Percentiles rank a stretch among this genome's conserved stretches.
These are phyloP conservation scores for Paradisaea rubra DNA, from an alignment of 2,113 vertebrate species.

Conservation along the genomic window DNA sequence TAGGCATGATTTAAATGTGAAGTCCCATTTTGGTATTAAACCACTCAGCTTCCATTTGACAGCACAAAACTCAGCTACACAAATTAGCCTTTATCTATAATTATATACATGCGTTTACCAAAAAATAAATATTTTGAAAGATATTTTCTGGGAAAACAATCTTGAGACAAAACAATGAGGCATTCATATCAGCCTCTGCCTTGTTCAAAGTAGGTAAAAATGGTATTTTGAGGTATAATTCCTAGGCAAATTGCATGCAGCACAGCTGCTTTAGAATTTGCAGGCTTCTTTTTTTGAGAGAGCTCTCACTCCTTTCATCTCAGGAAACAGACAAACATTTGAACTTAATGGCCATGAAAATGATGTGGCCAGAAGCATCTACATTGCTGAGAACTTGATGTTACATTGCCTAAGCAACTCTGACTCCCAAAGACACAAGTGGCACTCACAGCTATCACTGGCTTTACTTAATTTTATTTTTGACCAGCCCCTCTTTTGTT, in stretches of 20 bases:
- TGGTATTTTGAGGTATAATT: background rate
- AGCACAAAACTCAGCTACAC: background rate
- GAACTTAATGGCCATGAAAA: constrained; percentile 44
- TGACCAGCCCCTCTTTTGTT: background rate
- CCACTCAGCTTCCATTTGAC: background rate
- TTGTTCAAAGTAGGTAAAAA: background rate
- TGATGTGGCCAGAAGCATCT: background rate
- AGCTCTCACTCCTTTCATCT: constrained; percentile 13
- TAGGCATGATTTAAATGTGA: background rate
- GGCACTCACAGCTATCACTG: background rate
- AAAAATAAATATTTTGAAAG: constrained; percentile 36
- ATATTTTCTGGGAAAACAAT: background rate
- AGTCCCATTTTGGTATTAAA: background rate
- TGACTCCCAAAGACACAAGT: background rate
- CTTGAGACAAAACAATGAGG: background rate
- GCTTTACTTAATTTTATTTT: background rate
- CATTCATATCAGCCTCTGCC: background rate
- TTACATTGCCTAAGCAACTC: background rate
- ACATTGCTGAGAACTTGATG: background rate
- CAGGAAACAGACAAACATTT: background rate
- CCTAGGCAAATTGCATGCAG: background rate
- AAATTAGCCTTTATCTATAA: constrained; percentile 28
- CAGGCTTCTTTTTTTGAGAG: background rate
- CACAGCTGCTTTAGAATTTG: background rate
- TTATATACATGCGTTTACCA: background rate